Evolutionary conservation across 2,888 invertebrate species (phyloP), one percentile per base, ranked within the genome.

Genomic region (Dynastes maya): DNA sequence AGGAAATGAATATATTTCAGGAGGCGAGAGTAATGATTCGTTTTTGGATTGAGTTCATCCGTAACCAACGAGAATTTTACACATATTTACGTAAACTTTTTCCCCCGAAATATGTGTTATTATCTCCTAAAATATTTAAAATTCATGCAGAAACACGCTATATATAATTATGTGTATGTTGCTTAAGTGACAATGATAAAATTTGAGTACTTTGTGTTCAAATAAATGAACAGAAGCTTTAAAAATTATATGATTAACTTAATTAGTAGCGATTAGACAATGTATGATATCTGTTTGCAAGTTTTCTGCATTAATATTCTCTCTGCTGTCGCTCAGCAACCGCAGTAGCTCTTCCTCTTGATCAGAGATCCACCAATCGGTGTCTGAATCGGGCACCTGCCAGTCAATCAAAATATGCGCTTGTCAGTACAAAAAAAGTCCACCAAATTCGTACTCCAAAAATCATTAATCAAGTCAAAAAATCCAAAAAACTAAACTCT

Each of bases 281-380:
- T 86, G 88, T 80, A 86, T 85, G 83, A 89, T 89, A 85, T 89
- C 89, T 82, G 89, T 86, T 84, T 88, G 88, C 81, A 88, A 85
- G 81, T 83, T 85, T 79, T 88, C 89, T 72, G 86, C 84, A 81
- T 92, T 92, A 82, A 92, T 91, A 81, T 92, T 92, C 85, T 93
- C 92, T 82, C 92, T 91, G 83, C 92, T 92, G 87, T 92, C 93
- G 89, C 94, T 94, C 83, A 94, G 90, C 84, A 95, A 92, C 84
- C 93, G 93, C 84, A 95, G 90, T 70, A 95, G 90, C 89, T 95
- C 95, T 83, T 95, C 95, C 86, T 95, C 95, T 89, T 94, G 94
- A 87, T 95, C 94, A 27, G 95, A 95, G 87, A 93, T 92, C 90
- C 94, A 93, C 90, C 94, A 91, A 87, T 95, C 94, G 67, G 93